Evolutionary conservation across 2,113 vertebrate genomes (phyloP).

Genomic region (Aspiorhynchus laticeps): DNA sequence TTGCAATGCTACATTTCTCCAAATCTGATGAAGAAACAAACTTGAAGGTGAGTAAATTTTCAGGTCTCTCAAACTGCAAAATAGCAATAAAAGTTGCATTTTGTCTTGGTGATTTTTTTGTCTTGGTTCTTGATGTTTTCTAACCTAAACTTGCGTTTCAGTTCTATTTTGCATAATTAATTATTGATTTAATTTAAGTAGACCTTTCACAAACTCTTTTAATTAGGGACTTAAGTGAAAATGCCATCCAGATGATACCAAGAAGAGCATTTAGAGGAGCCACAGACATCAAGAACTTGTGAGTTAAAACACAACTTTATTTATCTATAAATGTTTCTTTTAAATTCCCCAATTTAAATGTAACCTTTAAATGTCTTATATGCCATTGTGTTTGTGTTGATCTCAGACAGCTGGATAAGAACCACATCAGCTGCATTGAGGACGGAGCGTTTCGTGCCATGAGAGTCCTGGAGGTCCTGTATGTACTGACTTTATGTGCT

Average conservation of each 20-base stretch:
- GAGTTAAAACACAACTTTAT: slow-evolving; percentile 10
- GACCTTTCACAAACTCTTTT: slow-evolving; percentile 51
- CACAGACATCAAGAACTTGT: slow-evolving; percentile 97
- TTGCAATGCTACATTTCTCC: background rate
- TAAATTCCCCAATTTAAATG: background rate
- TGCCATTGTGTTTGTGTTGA: background rate
- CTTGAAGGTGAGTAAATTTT: background rate
- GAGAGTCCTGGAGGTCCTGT: slow-evolving; percentile 58
- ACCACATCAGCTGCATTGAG: slow-evolving; percentile 57
- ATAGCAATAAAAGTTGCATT: background rate
- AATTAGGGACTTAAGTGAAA: slow-evolving; percentile 94
- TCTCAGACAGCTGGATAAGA: slow-evolving; percentile 59
- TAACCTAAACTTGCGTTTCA: background rate
- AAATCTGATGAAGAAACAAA: background rate
- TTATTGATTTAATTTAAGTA: background rate
- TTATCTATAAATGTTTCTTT: background rate
- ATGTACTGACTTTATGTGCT: slow-evolving; percentile 30
- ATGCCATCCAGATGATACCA: slow-evolving; percentile 92
- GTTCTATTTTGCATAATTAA: background rate
- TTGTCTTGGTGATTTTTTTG: background rate
- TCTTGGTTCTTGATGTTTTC: background rate
- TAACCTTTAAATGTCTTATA: background rate
- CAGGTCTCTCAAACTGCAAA: background rate
- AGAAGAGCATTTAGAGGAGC: slow-evolving; percentile 96
- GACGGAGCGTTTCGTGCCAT: slow-evolving; percentile 57